Conservation (phyloP, 2,888 invertebrate genomes). For the Drosophila diplacantha region DNA sequence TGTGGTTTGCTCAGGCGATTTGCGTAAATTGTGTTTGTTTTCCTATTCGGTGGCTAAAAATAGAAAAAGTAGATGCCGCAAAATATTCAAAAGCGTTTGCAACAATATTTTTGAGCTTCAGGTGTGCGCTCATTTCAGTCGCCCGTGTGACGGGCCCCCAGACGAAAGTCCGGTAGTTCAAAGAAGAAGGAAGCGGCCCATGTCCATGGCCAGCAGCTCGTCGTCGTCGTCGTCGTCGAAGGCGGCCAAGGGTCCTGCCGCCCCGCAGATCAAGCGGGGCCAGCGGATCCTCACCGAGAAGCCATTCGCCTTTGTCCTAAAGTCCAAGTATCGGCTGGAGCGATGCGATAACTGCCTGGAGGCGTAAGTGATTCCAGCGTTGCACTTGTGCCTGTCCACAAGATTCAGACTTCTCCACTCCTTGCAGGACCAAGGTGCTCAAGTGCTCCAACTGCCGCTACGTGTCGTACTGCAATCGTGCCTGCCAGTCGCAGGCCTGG, state of each 20-base stretch:
- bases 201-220: background rate
- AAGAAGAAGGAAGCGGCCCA: background rate
- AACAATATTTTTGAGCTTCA: constrained; percentile 51
- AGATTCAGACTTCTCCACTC: background rate
- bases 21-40: constrained; percentile 38
- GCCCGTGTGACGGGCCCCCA: constrained; percentile 35
- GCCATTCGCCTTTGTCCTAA: constrained; percentile 86
- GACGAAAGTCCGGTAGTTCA: constrained; percentile 4
- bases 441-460: constrained; percentile 92
- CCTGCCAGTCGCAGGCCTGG: constrained; percentile 91
- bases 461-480: constrained; percentile 88
- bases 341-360: constrained; percentile 88
- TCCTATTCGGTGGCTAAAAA: constrained; percentile 45
- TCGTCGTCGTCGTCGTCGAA: constrained; percentile 10
- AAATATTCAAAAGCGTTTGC: constrained; percentile 50
- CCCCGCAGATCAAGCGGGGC: constrained; percentile 78
- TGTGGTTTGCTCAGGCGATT: constrained; percentile 36
- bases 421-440: constrained; percentile 82
- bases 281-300: constrained; percentile 84
- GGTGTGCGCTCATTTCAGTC: constrained; percentile 42
- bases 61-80: constrained; percentile 59
- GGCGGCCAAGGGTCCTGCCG: background rate
- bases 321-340: constrained; percentile 83
- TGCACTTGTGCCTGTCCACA: too few species aligned
- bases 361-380: constrained; percentile 79